Base-by-base conservation (phyloP, 2,888 invertebrate genomes). In the Folsomia candida region DNA sequence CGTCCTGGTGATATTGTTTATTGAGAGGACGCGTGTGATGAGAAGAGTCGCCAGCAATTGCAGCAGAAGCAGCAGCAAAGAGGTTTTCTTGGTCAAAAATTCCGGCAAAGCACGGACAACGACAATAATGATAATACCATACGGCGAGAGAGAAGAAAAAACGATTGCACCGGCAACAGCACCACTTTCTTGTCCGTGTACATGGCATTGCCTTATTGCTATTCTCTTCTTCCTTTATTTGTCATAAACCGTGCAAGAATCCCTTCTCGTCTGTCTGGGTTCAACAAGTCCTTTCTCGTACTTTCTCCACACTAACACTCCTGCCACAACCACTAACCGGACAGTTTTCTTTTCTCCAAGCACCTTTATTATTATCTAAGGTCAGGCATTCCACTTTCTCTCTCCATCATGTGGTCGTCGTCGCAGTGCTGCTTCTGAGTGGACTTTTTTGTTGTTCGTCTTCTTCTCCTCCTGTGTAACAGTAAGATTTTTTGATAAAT, bases 121-220 rank as follows among this genome's bases (percentile, higher is more conserved):
- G 18, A 18, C 25, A 66, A 66, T 27, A 65, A 29, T 51, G 29
- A 27, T 26, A 24, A 37, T 24, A 64, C 25, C 20, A 51, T 25
- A 25, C 22, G 27, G n/a, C 18, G 54, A 26, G 24, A 68, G 62
- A 28, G 47, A 47, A 47, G 47, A 18, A 47, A 68, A 20, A 51
- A 59, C 27, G 65, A 65, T 64, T 29, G 60, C 66, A 70, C 26
- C 26, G n/a, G n/a, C n/a, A n/a, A n/a, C n/a, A 70, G 29, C 64
- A 64, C 28, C 66, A 60, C 70, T 61, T 57, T 57, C n/a, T 25
- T 66, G 66, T 70, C 66, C 70, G 51, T 70, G 70, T 66, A 65
- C 70, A 70, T 70, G 64, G 70, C 70, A 70, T 70, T 51, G 70
- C 66, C 69, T 69, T 65, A 59, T 64, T 58, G 29, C 47, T 58